Evolutionary conservation across 1,140 invertebrate species (phyloP), one percentile per base, ranked within the genome.

Genomic region (Stegodyphus dumicola): DNA sequence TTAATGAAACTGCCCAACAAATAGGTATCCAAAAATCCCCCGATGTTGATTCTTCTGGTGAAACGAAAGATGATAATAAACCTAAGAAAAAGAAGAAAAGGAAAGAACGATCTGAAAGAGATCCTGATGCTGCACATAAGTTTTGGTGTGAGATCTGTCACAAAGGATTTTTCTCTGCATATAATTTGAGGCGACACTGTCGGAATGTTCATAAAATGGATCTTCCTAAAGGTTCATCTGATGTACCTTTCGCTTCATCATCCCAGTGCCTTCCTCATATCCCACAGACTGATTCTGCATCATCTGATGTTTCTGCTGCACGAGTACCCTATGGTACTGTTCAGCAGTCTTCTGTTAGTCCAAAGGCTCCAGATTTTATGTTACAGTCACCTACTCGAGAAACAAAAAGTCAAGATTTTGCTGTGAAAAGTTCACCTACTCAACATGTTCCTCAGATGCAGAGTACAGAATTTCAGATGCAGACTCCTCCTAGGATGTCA

Each of bases 191-290:
- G 18, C 17, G 86, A 17, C 86, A 87, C 74, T 84, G 77, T 6
- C 83, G 78, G 69, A 87, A 87, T 84, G 86, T 87, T 1, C 86
- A 87, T 52, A 87, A 87, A 69, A 85, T 84, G 76, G 52, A 73
- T 64, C 51, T 85, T 13, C 81, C 81, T 17, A 85, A 48, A 70
- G 81, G 81, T 13, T 66, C 81, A 11, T 76, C 81, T 49, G 81
- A 85, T 69, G 52, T 85, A 51, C 81, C 81, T n/a, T 85, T 85
- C 51, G 52, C 73, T n/a, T 66, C 56, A 15, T 69, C 51, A 11
- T 81, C 76, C 6, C 77, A 78, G 11, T 65, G 67, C 33, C 84
- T 71, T 67, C 70, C 67, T 6, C 77, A 79, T 17, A 52, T 64
- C 13, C 70, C 76, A 18, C 69, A 81, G 33, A 54, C 15, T 49